Conservation (phyloP, 2,888 invertebrate species). For the Drosophila nr. medialis region DNA sequence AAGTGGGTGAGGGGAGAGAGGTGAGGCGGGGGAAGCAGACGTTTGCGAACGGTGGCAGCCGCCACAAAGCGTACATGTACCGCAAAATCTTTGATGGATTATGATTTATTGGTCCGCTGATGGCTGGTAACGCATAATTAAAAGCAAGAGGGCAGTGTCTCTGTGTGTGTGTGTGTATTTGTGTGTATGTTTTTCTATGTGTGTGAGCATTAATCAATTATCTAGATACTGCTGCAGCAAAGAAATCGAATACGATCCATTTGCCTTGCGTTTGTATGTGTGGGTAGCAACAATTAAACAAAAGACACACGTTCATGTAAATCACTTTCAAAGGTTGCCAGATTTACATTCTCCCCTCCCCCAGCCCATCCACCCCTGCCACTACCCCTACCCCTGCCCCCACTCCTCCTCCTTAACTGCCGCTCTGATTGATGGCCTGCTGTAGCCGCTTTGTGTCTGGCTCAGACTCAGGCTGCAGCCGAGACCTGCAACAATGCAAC, state of each 20-base stretch:
- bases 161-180: conserved; percentile 5
- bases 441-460: conserved; percentile 55
- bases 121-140: conserved; percentile 76
- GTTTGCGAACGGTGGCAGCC: conserved; percentile 24
- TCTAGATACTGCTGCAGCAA: conserved; percentile 58
- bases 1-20: not conserved
- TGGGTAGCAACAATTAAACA: conserved; percentile 77
- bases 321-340: conserved; percentile 68
- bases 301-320: conserved; percentile 79
- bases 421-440: conserved; percentile 71
- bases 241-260: conserved; percentile 53
- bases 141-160: conserved; percentile 56
- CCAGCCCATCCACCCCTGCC: too few relatives aligned
- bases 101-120: conserved; percentile 77
- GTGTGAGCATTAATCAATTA: conserved; percentile 70
- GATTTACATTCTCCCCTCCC: not conserved
- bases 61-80: conserved; percentile 47
- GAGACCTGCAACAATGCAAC: conserved; percentile 61
- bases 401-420: conserved; percentile 3
- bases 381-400: too few relatives aligned
- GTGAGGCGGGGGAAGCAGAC: conserved; percentile 24
- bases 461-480: not conserved
- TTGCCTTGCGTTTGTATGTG: conserved; percentile 30
- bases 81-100: conserved; percentile 80
- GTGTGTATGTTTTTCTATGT: conserved; percentile 22